Percentiles rank a stretch among this genome's conserved stretches.
These are phyloP conservation scores for Thalpophila matura DNA, from an alignment of 2,888 invertebrate species.

Conservation along the genomic window DNA sequence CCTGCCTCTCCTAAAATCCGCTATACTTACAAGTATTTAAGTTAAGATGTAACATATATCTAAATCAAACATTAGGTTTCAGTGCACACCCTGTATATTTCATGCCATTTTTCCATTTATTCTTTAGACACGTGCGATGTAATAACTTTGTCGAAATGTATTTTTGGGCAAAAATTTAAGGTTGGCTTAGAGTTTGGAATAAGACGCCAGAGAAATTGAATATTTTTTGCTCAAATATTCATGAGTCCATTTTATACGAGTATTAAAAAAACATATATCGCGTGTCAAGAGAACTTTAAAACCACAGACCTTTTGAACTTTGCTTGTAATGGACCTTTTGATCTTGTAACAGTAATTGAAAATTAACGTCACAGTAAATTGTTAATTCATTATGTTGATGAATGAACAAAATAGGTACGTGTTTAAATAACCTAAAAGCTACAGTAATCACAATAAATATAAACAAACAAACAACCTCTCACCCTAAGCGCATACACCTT, in stretches of 20 bases:
- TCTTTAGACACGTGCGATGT: constrained; percentile 23
- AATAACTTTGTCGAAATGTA: constrained; percentile 44
- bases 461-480: no score
- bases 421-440: constrained; percentile 6
- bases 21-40: neutral
- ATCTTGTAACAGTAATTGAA: neutral
- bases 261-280: neutral
- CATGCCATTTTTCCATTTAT: constrained; percentile 25
- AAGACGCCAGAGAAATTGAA: constrained; percentile 42
- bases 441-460: neutral
- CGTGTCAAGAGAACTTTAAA: no score
- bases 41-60: neutral
- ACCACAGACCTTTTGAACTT: neutral
- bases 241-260: constrained; percentile 31
- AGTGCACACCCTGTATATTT: constrained; percentile 30
- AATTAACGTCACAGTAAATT: neutral
- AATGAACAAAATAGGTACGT: neutral
- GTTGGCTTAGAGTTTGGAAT: constrained; percentile 37
- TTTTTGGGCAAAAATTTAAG: constrained; percentile 39
- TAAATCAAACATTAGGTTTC: neutral
- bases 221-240: constrained; percentile 36
- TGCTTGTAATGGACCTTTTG: neutral
- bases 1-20: neutral
- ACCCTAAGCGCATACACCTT: no score
- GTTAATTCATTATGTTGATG: neutral